These are phyloP conservation scores for Leptothorax acervorum DNA, from an alignment of 2,888 invertebrate genomes.

Conservation along the genomic window DNA sequence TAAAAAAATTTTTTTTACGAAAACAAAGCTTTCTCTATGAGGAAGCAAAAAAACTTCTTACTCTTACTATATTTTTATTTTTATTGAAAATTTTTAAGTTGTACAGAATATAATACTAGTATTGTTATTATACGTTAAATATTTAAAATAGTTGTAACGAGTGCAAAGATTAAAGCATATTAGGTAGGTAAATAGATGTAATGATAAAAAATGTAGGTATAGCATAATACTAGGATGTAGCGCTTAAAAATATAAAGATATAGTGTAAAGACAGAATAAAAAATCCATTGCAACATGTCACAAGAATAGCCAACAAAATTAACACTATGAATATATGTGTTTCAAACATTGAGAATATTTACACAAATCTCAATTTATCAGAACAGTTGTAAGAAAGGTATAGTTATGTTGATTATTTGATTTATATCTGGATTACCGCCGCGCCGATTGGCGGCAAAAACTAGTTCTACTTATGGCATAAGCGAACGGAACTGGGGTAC, in stretches of 20 bases:
- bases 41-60: background rate
- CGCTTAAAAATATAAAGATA: background rate
- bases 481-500: slow-evolving; percentile 9
- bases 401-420: background rate
- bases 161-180: slow-evolving; percentile 11
- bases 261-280: background rate
- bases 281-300: background rate
- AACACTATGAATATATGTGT: background rate
- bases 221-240: background rate
- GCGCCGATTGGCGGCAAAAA: background rate
- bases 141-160: background rate
- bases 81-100: no score
- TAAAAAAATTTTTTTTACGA: no score
- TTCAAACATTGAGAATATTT: background rate
- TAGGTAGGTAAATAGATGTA: background rate
- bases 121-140: background rate
- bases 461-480: background rate
- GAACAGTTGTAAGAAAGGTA: background rate
- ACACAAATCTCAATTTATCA: background rate
- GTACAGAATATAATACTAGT: no score
- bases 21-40: no score
- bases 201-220: background rate
- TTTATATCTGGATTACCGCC: background rate
- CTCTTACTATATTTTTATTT: no score
- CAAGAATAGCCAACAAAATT: slow-evolving; percentile 12